A percentile compares a stretch with the other conserved stretches of the same genome.
Conservation (phyloP, 2,888 invertebrate genomes). For the Cephus nigrinus region DNA sequence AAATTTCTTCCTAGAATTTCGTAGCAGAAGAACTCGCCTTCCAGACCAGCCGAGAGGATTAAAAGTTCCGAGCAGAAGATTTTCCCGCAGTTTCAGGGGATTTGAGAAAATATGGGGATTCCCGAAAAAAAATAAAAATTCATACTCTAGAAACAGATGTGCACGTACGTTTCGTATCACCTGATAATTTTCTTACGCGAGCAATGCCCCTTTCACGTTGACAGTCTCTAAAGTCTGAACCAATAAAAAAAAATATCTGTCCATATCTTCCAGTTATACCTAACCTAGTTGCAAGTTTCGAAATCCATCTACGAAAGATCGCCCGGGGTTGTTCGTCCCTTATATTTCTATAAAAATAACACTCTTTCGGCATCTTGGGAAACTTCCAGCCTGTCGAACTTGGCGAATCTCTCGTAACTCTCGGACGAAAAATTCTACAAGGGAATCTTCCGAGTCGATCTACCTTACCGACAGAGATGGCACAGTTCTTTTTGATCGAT, state of each 20-base stretch:
- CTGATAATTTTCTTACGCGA: not conserved
- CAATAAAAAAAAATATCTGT: not conserved
- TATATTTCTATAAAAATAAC: not conserved
- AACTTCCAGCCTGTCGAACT: not conserved
- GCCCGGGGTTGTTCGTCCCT: not conserved
- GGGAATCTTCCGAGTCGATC: not conserved
- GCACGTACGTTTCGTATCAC: not conserved
- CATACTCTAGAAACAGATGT: not conserved
- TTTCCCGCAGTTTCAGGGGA: not conserved
- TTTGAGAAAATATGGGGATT: not conserved
- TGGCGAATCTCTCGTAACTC: not conserved
- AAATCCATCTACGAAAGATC: not conserved
- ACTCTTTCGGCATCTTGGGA: not conserved
- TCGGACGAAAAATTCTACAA: not conserved
- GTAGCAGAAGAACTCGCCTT: not conserved
- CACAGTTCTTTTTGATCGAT: not conserved
- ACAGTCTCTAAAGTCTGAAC: not conserved
- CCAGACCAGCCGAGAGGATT: not conserved
- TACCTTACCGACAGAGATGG: not conserved
- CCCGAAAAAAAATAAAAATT: not conserved
- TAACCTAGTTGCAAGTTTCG: not conserved
- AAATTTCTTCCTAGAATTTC: not conserved
- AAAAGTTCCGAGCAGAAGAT: not conserved
- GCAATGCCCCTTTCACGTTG: not conserved
- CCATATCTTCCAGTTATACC: not conserved